phyloP scores from a whole-genome alignment of 2,888 invertebrate species.

The Drosophila emarginata region DNA sequence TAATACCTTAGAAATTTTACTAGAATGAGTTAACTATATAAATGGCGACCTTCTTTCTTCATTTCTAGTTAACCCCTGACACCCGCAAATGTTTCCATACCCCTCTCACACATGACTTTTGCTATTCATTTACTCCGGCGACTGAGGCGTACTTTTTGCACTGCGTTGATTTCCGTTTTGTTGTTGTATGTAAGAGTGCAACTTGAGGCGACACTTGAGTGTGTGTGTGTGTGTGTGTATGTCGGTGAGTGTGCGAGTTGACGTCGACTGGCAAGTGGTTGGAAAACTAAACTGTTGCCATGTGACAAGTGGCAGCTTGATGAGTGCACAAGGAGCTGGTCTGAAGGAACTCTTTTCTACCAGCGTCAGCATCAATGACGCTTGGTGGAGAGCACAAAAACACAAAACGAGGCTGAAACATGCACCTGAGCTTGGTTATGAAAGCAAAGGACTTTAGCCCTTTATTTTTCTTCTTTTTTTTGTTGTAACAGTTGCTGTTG shows the following conservation, averaged over 20 bases:
- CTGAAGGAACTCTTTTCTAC: slow-evolving; percentile 10
- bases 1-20: background rate
- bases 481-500: slow-evolving; percentile 51
- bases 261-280: slow-evolving; percentile 62
- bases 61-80: background rate
- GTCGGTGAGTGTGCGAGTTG: slow-evolving; percentile 24
- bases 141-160: slow-evolving; percentile 66
- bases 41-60: slow-evolving; percentile 42
- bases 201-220: slow-evolving; percentile 70
- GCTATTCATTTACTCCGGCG: slow-evolving; percentile 71
- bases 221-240: slow-evolving; percentile 23
- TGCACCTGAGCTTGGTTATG: slow-evolving; percentile 58
- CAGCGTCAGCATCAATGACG: slow-evolving; percentile 71
- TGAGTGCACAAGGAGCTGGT: slow-evolving; percentile 39
- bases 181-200: slow-evolving; percentile 75
- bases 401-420: slow-evolving; percentile 53
- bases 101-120: slow-evolving; percentile 31
- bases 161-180: slow-evolving; percentile 70
- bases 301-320: slow-evolving; percentile 78
- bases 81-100: background rate
- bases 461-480: background rate
- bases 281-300: slow-evolving; percentile 77
- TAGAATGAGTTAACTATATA: slow-evolving; percentile 60
- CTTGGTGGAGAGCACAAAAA: slow-evolving; percentile 57
- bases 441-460: slow-evolving; percentile 45